Conservation (phyloP, 2,797 vertebrate species). For the Catharus ustulatus region DNA sequence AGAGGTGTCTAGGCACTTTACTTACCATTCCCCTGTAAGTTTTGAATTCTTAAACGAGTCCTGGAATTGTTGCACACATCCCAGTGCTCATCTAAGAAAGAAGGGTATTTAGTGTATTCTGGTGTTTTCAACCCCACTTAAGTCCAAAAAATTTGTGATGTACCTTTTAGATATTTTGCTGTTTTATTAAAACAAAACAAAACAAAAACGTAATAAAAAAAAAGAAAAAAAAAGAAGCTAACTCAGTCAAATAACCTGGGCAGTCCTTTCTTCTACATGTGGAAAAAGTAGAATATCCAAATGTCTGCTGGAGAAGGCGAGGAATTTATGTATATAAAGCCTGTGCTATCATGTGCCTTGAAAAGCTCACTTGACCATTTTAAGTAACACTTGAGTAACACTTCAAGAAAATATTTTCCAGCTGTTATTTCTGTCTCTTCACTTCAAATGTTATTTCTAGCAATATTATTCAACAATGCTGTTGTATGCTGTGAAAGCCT, state of each 20-base stretch:
- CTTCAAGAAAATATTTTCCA: constrained; percentile 17
- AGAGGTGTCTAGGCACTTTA: background rate
- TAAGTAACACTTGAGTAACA: background rate
- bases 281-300: background rate
- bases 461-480: background rate
- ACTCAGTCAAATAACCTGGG: background rate
- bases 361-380: background rate
- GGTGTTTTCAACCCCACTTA: background rate
- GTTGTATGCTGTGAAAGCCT: background rate
- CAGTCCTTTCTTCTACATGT: background rate
- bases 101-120: background rate
- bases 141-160: background rate
- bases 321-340: background rate
- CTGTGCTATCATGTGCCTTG: background rate
- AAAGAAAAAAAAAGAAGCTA: accelerated
- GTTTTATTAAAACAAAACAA: background rate
- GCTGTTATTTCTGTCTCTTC: background rate
- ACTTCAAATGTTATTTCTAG: background rate
- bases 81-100: background rate
- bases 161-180: background rate
- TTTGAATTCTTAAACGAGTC: background rate
- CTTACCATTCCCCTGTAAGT: background rate
- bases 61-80: background rate
- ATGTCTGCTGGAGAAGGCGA: accelerated
- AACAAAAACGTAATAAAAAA: background rate